Evolutionary conservation across 92 coral and sea anemone genomes (phyloP).

Genomic region (Blastomussa wellsi): DNA sequence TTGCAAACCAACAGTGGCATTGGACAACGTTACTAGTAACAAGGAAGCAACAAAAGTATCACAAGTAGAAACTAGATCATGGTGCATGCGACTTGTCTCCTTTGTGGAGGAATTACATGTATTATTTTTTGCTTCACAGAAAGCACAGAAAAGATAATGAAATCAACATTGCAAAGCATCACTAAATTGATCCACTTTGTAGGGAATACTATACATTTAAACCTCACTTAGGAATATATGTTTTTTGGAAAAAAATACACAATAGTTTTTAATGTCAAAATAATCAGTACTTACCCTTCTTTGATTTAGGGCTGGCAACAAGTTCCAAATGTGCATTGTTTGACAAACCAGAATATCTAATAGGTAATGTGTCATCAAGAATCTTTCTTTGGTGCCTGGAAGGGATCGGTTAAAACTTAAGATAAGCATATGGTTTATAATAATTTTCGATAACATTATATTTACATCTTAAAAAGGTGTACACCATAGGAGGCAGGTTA

Average conservation of each 20-base stretch:
- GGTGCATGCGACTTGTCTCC: background rate
- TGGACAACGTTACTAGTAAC: conserved; percentile 26
- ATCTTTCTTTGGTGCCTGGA: conserved; percentile 87
- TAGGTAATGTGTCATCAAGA: conserved; percentile 85
- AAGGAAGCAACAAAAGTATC: background rate
- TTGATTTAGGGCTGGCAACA: conserved; percentile 59
- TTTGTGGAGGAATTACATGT: background rate
- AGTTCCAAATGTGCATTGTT: conserved; percentile 98
- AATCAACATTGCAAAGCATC: background rate
- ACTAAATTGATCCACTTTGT: no score
- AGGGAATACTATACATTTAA: no score
- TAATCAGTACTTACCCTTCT: conserved; percentile 59
- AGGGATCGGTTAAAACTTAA: background rate
- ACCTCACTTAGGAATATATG: no score
- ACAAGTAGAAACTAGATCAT: background rate
- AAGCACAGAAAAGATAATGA: background rate
- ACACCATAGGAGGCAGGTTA: no score
- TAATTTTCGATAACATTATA: no score
- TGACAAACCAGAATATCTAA: conserved; percentile 89
- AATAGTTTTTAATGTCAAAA: no score
- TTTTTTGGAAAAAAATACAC: no score
- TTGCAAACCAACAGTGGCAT: conserved; percentile 83
- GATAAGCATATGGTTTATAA: background rate
- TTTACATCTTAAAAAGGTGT: no score
- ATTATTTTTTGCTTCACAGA: background rate